These are phyloP conservation scores for Gnathonemus longibarbis DNA, from an alignment of 2,113 vertebrate genomes.

Conservation along the genomic window DNA sequence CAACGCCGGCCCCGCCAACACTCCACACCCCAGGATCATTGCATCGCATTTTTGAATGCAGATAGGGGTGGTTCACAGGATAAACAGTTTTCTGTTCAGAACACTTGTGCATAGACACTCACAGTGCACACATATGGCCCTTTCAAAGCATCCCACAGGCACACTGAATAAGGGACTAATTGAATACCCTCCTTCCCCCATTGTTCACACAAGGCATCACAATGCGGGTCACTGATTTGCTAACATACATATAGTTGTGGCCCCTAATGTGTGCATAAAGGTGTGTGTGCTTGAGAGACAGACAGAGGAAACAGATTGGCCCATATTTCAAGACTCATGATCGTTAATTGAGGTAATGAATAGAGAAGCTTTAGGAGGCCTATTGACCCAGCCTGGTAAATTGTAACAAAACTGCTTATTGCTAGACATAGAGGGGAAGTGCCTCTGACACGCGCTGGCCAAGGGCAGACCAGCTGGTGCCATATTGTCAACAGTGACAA, in stretches of 20 bases:
- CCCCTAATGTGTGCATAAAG: slow-evolving; percentile 14
- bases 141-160: slow-evolving; percentile 19
- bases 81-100: slow-evolving; percentile 55
- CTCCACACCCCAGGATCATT: slow-evolving; percentile 45
- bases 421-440: slow-evolving; percentile 36
- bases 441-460: slow-evolving; percentile 36
- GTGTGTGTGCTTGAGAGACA: slow-evolving; percentile 26
- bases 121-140: slow-evolving; percentile 43
- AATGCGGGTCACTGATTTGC: slow-evolving; percentile 32
- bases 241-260: slow-evolving; percentile 31
- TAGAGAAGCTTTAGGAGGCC: slow-evolving; percentile 51
- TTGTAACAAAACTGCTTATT: slow-evolving; percentile 57
- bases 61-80: slow-evolving; percentile 54
- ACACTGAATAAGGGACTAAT: slow-evolving; percentile 31
- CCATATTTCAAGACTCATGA: slow-evolving; percentile 68
- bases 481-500: slow-evolving; percentile 42
- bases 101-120: slow-evolving; percentile 38
- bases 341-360: slow-evolving; percentile 80
- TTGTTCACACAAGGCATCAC: slow-evolving; percentile 22
- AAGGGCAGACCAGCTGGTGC: slow-evolving; percentile 46
- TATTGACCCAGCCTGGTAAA: slow-evolving; percentile 58
- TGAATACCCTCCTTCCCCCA: slow-evolving; percentile 28
- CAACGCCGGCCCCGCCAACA: slow-evolving; percentile 54
- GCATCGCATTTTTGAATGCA: slow-evolving; percentile 58
- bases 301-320: slow-evolving; percentile 49